Conservation (phyloP, 2,888 invertebrate species). For the Standfussiana lucernea region DNA sequence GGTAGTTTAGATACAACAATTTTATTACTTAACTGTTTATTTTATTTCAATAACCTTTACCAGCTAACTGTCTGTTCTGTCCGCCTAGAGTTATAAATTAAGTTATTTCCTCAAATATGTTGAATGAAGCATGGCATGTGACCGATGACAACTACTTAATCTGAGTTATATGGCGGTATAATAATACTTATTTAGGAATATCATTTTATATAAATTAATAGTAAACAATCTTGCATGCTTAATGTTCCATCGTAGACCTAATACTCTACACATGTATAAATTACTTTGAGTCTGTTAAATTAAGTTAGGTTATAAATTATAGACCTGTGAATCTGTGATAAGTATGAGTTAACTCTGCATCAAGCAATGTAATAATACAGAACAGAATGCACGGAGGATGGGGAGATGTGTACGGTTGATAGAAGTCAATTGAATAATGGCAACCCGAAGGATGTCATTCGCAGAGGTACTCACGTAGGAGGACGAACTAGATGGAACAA, state of each 20-base stretch:
- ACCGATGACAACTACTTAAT: conserved; percentile 31
- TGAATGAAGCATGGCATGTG: conserved; percentile 55
- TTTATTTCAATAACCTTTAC: not conserved
- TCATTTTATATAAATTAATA: conserved; percentile 9
- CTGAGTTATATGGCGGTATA: not conserved
- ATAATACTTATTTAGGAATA: conserved; percentile 8
- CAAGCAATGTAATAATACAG: conserved; percentile 33
- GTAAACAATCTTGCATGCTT: conserved; percentile 6
- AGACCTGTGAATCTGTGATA: conserved; percentile 3
- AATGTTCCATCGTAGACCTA: not conserved
- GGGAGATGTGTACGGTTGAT: conserved; percentile 71
- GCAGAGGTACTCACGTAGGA: conserved; percentile 93
- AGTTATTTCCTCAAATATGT: conserved; percentile 7
- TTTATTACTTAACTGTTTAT: not conserved
- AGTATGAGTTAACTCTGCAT: conserved; percentile 14
- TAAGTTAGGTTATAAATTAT: conserved; percentile 58
- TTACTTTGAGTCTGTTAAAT: conserved; percentile 7
- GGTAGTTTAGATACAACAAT: not conserved
- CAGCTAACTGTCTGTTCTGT: not conserved
- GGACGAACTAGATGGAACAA: conserved; percentile 96
- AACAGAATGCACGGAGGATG: conserved; percentile 54
- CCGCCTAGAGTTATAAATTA: not conserved
- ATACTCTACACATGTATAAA: not conserved
- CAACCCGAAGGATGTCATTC: conserved; percentile 83
- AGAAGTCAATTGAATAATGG: conserved; percentile 87